phyloP scores from a whole-genome alignment of 2,888 invertebrate genomes.

The Melikaiella ostensackeni region DNA sequence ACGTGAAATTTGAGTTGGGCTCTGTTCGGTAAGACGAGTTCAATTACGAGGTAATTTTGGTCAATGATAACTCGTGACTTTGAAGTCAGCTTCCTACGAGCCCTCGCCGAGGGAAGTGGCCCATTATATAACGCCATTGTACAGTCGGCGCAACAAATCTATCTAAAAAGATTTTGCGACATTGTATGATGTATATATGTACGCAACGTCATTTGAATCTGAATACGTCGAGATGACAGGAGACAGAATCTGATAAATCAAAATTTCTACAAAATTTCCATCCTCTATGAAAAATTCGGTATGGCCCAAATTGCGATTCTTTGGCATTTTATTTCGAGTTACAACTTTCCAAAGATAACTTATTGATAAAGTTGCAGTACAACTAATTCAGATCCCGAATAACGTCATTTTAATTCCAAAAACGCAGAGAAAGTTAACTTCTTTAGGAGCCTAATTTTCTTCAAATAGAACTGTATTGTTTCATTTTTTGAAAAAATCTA shows the following conservation, averaged over 20 bases:
- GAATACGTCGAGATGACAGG: neutral
- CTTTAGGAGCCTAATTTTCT: no score
- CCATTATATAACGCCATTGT: slow-evolving; percentile 73
- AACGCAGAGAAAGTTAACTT: no score
- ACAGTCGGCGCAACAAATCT: slow-evolving; percentile 72
- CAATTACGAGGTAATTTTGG: slow-evolving; percentile 73
- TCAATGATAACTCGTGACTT: slow-evolving; percentile 77
- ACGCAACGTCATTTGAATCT: neutral
- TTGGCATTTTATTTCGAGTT: no score
- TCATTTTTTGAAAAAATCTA: no score
- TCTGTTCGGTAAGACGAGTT: slow-evolving; percentile 62
- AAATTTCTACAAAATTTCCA: neutral
- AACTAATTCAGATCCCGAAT: no score
- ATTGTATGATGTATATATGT: slow-evolving; percentile 2
- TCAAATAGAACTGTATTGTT: no score
- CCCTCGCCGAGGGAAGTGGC: slow-evolving; percentile 73
- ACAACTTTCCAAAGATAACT: no score
- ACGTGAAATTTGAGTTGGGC: slow-evolving; percentile 50
- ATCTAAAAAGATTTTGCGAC: slow-evolving; percentile 18
- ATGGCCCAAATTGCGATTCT: no score
- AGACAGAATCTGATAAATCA: neutral
- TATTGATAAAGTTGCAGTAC: no score
- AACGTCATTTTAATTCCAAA: no score
- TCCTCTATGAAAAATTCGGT: no score
- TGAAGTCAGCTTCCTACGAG: slow-evolving; percentile 75